Percentiles rank a stretch among this genome's conserved stretches.
phyloP scores from a whole-genome alignment of 2,113 vertebrate genomes.

The Gymnorhina tibicen region DNA sequence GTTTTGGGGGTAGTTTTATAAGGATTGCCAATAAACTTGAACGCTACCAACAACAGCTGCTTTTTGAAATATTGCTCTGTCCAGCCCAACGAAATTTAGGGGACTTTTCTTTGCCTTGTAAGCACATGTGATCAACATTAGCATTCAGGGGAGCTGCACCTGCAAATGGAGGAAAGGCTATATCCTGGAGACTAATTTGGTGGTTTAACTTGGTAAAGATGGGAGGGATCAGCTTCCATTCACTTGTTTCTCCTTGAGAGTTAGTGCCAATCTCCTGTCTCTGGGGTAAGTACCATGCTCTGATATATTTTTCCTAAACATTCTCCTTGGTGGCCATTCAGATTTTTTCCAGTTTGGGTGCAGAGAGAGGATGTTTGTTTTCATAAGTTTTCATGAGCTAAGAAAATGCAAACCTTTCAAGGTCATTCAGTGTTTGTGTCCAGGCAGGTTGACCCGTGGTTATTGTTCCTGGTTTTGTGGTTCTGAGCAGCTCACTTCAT shows the following conservation, averaged over 20 bases:
- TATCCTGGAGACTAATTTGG: neutral
- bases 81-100: conserved; percentile 36
- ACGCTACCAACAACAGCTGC: conserved; percentile 14
- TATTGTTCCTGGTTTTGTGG: neutral
- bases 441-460: neutral
- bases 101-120: conserved; percentile 35
- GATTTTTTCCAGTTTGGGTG: neutral
- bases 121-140: conserved; percentile 31
- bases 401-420: neutral
- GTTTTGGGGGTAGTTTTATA: conserved; percentile 53
- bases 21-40: conserved; percentile 58
- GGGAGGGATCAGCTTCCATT: neutral
- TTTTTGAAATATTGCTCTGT: conserved; percentile 49
- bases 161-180: neutral
- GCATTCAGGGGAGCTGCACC: conserved; percentile 37
- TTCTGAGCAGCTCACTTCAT: neutral
- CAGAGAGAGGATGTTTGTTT: neutral
- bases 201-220: neutral
- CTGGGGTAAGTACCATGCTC: neutral
- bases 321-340: neutral
- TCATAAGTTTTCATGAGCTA: neutral
- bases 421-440: neutral
- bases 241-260: neutral
- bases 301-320: neutral
- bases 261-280: neutral